Evolutionary conservation across 2,113 vertebrate genomes (phyloP).

Genomic region (Emydura subglobosa): DNA sequence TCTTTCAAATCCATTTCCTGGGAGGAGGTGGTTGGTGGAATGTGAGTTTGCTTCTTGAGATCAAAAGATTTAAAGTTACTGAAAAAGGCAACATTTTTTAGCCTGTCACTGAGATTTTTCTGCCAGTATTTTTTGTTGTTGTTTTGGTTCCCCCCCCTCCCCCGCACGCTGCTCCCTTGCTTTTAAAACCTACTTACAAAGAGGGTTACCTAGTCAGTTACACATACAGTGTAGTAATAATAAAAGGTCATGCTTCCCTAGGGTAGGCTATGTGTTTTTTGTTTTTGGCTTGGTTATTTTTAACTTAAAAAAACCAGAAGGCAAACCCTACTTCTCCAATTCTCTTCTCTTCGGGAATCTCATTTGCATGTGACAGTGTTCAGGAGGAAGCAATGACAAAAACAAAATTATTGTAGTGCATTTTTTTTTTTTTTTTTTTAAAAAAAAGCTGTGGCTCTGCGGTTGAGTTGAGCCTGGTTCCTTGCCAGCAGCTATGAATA

Average conservation of each 20-base stretch:
- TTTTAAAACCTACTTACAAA: background rate
- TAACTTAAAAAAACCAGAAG: background rate
- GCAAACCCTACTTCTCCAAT: background rate
- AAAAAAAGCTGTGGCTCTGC: slow-evolving; percentile 55
- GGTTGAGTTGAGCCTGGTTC: slow-evolving; percentile 79
- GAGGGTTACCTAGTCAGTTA: background rate
- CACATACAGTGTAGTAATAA: slow-evolving; percentile 21
- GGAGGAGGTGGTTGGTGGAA: background rate
- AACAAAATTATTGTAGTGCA: background rate
- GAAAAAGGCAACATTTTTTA: background rate
- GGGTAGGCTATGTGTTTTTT: background rate
- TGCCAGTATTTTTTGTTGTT: background rate
- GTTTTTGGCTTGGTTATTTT: slow-evolving; percentile 62
- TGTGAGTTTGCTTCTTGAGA: background rate
- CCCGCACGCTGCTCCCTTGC: accelerated
- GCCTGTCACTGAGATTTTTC: background rate
- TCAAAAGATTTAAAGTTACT: background rate
- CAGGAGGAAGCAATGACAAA: background rate
- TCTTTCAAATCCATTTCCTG: background rate
- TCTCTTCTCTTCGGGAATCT: background rate
- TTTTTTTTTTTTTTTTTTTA: background rate
- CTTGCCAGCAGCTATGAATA: slow-evolving; percentile 85
- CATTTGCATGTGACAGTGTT: background rate
- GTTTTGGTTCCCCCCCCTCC: too few relatives aligned
- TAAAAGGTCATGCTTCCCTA: slow-evolving; percentile 67